Evolutionary conservation across 2,797 vertebrate genomes (phyloP).

Genomic region (Syngnathus rostellatus): DNA sequence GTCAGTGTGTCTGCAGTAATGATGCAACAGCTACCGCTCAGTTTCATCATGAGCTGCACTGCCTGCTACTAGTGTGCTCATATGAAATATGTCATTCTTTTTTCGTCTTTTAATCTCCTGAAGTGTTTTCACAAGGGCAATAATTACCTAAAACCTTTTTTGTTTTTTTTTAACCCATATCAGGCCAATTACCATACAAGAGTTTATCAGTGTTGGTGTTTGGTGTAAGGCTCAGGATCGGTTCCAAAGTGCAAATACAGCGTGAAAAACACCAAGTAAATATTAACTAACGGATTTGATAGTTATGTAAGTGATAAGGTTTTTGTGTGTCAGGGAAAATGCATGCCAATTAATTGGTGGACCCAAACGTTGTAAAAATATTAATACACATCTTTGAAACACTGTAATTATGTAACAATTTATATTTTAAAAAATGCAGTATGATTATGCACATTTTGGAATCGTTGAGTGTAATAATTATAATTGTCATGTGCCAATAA

Average conservation of each 20-base stretch:
- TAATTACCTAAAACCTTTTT: neutral
- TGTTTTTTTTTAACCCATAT: neutral
- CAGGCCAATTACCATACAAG: neutral
- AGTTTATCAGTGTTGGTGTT: neutral
- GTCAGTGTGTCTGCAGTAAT: conserved; percentile 26
- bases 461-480: too few species aligned
- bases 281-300: conserved; percentile 20
- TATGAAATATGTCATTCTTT: neutral
- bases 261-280: conserved; percentile 14
- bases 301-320: conserved; percentile 12
- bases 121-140: neutral
- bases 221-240: neutral
- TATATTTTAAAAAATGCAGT: too few species aligned
- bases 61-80: neutral
- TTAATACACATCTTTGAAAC: too few species aligned
- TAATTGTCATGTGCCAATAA: conserved; percentile 25
- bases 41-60: conserved; percentile 55
- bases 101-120: neutral
- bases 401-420: too few species aligned
- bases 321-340: neutral
- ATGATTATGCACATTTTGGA: too few species aligned
- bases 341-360: neutral
- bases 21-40: conserved; percentile 58
- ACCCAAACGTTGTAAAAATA: neutral
- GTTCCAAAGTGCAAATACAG: conserved; percentile 27